These are phyloP conservation scores for Phylloscopus trochilus DNA, from an alignment of 2,113 vertebrate genomes.

Conservation along the genomic window DNA sequence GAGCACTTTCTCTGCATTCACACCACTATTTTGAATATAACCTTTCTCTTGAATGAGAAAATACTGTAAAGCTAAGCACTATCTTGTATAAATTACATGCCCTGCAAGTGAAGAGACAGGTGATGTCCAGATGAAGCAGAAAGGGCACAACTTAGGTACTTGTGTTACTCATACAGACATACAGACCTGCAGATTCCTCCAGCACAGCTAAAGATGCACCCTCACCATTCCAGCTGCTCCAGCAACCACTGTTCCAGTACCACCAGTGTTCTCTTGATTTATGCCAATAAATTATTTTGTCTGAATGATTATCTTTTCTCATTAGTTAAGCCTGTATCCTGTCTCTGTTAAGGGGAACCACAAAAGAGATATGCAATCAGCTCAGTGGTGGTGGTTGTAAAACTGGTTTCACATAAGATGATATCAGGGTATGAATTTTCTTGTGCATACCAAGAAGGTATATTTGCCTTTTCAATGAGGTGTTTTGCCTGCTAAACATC, in stretches of 20 bases:
- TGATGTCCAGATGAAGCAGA: background rate
- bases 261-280: background rate
- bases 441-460: background rate
- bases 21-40: constrained; percentile 42
- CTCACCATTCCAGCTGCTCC: background rate
- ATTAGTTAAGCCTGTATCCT: background rate
- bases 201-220: background rate
- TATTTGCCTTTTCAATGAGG: constrained; percentile 48
- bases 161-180: background rate
- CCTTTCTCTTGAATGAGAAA: constrained; percentile 42
- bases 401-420: constrained; percentile 47
- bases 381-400: background rate
- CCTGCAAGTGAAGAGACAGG: constrained; percentile 13
- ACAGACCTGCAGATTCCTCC: background rate
- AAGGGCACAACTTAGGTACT: background rate
- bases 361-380: background rate
- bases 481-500: constrained; percentile 31
- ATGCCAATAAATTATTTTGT: background rate
- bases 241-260: background rate
- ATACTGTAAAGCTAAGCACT: constrained; percentile 55
- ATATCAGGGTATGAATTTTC: constrained; percentile 4
- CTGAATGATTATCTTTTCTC: background rate
- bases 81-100: constrained; percentile 51
- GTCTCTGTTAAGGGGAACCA: background rate
- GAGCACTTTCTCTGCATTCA: background rate